A percentile compares a stretch with the other conserved stretches of the same genome.
These are phyloP conservation scores for Polyommatus iphigenia DNA, from an alignment of 2,888 invertebrate genomes.

Conservation along the genomic window DNA sequence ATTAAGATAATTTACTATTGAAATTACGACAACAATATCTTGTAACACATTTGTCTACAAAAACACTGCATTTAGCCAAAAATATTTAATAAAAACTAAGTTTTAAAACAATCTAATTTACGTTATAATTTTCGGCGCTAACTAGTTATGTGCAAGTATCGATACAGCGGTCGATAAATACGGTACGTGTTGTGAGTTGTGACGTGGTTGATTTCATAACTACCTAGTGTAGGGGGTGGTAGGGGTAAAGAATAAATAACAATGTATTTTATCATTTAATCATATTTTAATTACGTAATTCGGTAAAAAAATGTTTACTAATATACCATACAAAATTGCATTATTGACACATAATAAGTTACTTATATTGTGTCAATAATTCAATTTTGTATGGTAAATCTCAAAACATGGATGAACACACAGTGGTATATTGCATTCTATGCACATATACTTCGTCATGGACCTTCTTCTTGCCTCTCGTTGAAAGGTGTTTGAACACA, in stretches of 20 bases:
- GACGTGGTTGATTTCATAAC: slow-evolving; percentile 1
- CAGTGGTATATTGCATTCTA: background rate
- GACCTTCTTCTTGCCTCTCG: background rate
- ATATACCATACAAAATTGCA: too few relatives aligned
- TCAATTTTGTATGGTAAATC: too few relatives aligned
- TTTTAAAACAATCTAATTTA: too few relatives aligned
- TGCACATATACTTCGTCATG: background rate
- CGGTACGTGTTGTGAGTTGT: too few relatives aligned
- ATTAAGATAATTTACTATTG: background rate
- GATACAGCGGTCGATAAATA: background rate
- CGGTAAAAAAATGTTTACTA: too few relatives aligned
- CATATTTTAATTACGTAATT: background rate
- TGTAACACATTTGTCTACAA: too few relatives aligned
- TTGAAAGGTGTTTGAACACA: background rate
- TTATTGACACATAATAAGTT: too few relatives aligned
- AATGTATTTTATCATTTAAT: background rate
- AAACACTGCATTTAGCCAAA: too few relatives aligned
- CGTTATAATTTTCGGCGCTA: background rate
- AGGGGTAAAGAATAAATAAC: background rate
- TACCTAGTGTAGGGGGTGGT: background rate
- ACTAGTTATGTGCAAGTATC: background rate
- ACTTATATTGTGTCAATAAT: too few relatives aligned
- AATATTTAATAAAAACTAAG: too few relatives aligned
- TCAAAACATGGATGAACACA: too few relatives aligned
- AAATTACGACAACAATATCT: too few relatives aligned